A percentile compares a stretch with the other conserved stretches of the same genome.
Evolutionary conservation across 2,888 invertebrate genomes (phyloP).

Genomic region (Halictus ligatus): DNA sequence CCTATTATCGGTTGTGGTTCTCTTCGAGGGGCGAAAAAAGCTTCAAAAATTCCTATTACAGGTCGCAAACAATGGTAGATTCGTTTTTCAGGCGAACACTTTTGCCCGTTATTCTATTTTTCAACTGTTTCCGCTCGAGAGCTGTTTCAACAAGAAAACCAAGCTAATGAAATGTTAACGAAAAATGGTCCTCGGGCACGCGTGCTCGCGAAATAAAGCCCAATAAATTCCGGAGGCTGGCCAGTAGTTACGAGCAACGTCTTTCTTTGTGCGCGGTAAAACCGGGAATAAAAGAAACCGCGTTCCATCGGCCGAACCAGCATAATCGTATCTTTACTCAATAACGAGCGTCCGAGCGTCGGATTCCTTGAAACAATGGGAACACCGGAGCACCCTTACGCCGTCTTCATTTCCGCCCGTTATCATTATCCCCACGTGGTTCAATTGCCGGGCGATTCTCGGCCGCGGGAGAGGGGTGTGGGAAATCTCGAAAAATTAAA

Average conservation of each 20-base stretch:
- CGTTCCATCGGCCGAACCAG: background rate
- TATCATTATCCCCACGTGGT: constrained; percentile 15
- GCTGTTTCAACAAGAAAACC: too few relatives aligned
- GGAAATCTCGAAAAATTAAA: constrained; percentile 16
- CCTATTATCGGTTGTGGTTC: too few relatives aligned
- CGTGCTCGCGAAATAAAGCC: background rate
- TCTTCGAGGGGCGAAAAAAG: too few relatives aligned
- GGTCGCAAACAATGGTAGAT: too few relatives aligned
- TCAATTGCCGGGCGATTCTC: constrained; percentile 8
- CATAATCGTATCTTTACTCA: background rate
- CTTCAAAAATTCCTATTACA: too few relatives aligned
- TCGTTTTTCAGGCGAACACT: too few relatives aligned
- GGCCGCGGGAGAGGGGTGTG: too few relatives aligned
- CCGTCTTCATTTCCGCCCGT: constrained; percentile 9
- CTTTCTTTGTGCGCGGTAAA: background rate
- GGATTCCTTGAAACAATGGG: background rate
- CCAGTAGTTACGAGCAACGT: background rate
- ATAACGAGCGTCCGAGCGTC: background rate
- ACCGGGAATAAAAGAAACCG: background rate
- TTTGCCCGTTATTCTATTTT: too few relatives aligned
- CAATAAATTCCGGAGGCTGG: background rate
- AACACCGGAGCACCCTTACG: background rate
- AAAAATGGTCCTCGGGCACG: background rate
- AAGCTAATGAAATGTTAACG: too few relatives aligned
- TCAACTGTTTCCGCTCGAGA: too few relatives aligned